phyloP scores from a whole-genome alignment of 2,113 vertebrate genomes.

The Terrapene triunguis region DNA sequence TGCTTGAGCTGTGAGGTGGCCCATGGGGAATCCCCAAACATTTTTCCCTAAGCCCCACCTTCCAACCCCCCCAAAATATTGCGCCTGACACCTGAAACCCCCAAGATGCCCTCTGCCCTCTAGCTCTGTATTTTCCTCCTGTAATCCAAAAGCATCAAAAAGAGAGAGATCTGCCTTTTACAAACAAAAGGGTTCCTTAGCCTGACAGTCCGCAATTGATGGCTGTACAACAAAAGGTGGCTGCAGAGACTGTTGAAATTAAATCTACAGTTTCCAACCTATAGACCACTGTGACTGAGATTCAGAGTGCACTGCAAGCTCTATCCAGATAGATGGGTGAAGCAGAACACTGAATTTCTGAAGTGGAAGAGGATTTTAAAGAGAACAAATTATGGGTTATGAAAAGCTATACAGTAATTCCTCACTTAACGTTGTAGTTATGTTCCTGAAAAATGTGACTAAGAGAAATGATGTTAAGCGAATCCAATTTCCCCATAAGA shows the following conservation, averaged over 20 bases:
- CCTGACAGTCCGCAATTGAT: not conserved
- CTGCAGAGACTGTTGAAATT: not conserved
- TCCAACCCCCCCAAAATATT: not conserved
- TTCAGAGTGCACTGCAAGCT: not conserved
- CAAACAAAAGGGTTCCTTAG: not conserved
- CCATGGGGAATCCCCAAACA: too few species aligned
- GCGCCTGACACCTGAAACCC: not conserved
- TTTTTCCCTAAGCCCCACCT: not conserved
- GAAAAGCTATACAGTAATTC: not conserved
- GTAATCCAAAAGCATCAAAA: not conserved
- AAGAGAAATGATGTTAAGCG: too few species aligned
- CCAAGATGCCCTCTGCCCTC: not conserved
- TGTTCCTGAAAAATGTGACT: too few species aligned
- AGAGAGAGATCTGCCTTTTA: not conserved
- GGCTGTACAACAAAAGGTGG: not conserved
- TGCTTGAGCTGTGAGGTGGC: too few species aligned
- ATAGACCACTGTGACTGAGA: not conserved
- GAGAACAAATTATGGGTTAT: not conserved
- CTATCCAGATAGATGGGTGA: not conserved
- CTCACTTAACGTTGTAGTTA: too few species aligned
- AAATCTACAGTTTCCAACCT: not conserved
- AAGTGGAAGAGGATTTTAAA: not conserved
- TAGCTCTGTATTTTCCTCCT: not conserved
- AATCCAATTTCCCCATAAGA: too few species aligned
- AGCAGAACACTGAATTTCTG: not conserved